phyloP scores from a whole-genome alignment of 2,888 invertebrate genomes.

The Laspeyria flexula region DNA sequence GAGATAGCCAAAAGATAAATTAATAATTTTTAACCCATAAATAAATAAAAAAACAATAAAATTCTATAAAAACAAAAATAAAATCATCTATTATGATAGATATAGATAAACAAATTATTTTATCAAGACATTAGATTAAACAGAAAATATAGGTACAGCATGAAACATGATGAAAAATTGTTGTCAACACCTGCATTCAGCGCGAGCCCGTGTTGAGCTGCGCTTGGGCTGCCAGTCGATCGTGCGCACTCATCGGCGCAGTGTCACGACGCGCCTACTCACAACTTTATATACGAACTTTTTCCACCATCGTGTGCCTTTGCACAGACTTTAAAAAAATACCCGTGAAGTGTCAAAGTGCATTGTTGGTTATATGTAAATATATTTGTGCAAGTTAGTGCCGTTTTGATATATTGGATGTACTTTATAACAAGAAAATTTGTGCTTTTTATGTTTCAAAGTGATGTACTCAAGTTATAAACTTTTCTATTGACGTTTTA shows the following conservation, averaged over 20 bases:
- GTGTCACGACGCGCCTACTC: conserved; percentile 58
- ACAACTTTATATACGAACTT: conserved; percentile 69
- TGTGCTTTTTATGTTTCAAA: conserved; percentile 36
- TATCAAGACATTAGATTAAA: neutral
- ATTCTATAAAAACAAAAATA: no score
- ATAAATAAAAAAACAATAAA: no score
- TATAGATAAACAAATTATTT: no score
- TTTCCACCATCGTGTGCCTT: conserved; percentile 53
- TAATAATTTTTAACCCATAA: no score
- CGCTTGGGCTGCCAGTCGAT: conserved; percentile 80
- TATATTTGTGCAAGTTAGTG: conserved; percentile 63
- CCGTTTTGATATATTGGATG: conserved; percentile 64
- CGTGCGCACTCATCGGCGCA: conserved; percentile 71
- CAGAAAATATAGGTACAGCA: neutral
- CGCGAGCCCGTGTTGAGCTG: conserved; percentile 65
- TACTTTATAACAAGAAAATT: conserved; percentile 55
- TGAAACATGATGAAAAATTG: conserved; percentile 48
- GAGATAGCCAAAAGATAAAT: no score
- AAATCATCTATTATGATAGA: no score
- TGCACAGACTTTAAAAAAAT: conserved; percentile 39
- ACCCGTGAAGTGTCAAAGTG: conserved; percentile 59
- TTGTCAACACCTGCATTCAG: conserved; percentile 60
- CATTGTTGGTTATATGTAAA: conserved; percentile 34
- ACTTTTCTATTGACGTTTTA: conserved; percentile 39
- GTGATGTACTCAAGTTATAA: conserved; percentile 37